Conservation (phyloP, 2,888 invertebrate genomes). For the Abrostola tripartita region DNA sequence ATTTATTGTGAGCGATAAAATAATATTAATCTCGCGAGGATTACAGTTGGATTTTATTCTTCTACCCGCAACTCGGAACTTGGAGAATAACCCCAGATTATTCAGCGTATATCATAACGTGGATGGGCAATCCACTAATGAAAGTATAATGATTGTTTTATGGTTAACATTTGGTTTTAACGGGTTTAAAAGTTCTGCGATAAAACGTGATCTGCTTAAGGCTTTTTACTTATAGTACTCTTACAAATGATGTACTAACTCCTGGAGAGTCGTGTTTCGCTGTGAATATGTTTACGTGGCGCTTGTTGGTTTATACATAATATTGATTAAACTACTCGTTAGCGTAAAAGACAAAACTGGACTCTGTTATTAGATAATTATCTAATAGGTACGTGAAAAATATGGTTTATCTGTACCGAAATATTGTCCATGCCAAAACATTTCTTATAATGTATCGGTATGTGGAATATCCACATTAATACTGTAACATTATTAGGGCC, state of each 20-base stretch:
- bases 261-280: slow-evolving; percentile 42
- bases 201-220: slow-evolving; percentile 65
- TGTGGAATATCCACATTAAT: slow-evolving; percentile 64
- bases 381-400: too few species aligned
- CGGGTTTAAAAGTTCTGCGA: slow-evolving; percentile 57
- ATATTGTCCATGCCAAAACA: too few species aligned
- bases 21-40: slow-evolving; percentile 88
- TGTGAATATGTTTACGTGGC: slow-evolving; percentile 51
- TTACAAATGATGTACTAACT: slow-evolving; percentile 58
- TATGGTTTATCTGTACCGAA: too few species aligned
- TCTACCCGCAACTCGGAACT: slow-evolving; percentile 79
- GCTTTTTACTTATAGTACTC: slow-evolving; percentile 54
- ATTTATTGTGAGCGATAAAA: slow-evolving; percentile 88
- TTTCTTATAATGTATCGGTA: background rate
- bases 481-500: slow-evolving; percentile 73
- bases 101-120: slow-evolving; percentile 68
- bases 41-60: slow-evolving; percentile 85
- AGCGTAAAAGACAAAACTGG: too few species aligned
- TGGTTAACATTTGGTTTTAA: slow-evolving; percentile 60
- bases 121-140: slow-evolving; percentile 69
- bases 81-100: slow-evolving; percentile 79
- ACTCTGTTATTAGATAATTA: background rate
- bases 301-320: slow-evolving; percentile 37
- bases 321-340: slow-evolving; percentile 29
- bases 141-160: slow-evolving; percentile 66